A percentile compares a stretch with the other conserved stretches of the same genome.
phyloP scores from a whole-genome alignment of 2,797 vertebrate genomes.

The Neostethus bicornis region DNA sequence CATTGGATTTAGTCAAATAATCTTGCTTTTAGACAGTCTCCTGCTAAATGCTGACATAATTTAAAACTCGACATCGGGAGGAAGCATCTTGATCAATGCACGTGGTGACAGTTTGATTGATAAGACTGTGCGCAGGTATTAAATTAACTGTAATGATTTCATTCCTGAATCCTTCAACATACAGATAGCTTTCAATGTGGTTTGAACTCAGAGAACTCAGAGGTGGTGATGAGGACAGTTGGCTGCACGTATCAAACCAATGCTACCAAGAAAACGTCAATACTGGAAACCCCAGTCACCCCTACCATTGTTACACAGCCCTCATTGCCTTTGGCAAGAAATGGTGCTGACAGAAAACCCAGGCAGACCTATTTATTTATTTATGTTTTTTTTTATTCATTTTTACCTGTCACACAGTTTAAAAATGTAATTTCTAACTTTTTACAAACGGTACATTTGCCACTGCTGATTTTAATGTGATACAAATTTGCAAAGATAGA shows the following conservation, averaged over 20 bases:
- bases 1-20: too few relatives aligned
- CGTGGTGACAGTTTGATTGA: neutral
- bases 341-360: neutral
- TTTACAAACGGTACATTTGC: neutral
- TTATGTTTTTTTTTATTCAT: too few relatives aligned
- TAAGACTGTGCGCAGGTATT: neutral
- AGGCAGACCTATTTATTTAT: too few relatives aligned
- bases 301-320: neutral
- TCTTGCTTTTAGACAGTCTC: too few relatives aligned
- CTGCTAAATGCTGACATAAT: neutral
- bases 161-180: too few relatives aligned
- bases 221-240: too few relatives aligned
- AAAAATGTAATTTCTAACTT: neutral
- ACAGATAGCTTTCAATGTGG: neutral
- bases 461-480: too few relatives aligned
- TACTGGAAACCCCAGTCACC: neutral
- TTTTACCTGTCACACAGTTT: too few relatives aligned
- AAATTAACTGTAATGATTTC: neutral
- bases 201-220: neutral
- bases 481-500: too few relatives aligned
- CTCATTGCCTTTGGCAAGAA: too few relatives aligned
- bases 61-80: neutral
- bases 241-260: neutral
- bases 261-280: neutral
- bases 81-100: neutral